These are phyloP conservation scores for Metellina segmentata DNA, from an alignment of 2,888 invertebrate genomes.

Conservation along the genomic window DNA sequence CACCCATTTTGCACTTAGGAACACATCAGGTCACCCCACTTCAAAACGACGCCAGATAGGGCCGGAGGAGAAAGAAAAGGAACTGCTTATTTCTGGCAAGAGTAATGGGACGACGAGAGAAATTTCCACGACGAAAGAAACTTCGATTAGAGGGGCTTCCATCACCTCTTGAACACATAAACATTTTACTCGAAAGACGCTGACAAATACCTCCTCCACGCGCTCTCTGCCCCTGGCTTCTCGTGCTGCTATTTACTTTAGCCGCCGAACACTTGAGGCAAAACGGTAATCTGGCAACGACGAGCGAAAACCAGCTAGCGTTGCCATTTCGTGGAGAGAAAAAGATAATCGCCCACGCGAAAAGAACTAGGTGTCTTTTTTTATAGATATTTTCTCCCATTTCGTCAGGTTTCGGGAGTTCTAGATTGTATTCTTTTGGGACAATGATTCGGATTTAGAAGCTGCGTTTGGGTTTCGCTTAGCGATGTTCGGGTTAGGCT, in stretches of 20 bases:
- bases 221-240: not conserved
- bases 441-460: not conserved
- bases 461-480: too few relatives aligned
- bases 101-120: constrained; percentile 67
- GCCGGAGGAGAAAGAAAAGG: not conserved
- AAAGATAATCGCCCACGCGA: constrained; percentile 49
- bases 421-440: not conserved
- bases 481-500: too few relatives aligned
- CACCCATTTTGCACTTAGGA: not conserved
- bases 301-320: constrained; percentile 39
- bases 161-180: constrained; percentile 74
- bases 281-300: constrained; percentile 45
- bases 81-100: not conserved
- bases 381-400: not conserved
- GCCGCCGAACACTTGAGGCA: constrained; percentile 37
- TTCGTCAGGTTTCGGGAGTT: not conserved
- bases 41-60: not conserved
- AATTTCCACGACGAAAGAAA: constrained; percentile 63
- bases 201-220: constrained; percentile 57
- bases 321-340: constrained; percentile 10
- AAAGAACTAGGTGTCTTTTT: not conserved
- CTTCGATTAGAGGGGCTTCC: constrained; percentile 71
- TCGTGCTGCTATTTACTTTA: constrained; percentile 61
- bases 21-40: not conserved
- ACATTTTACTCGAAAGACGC: constrained; percentile 53